Conservation (phyloP, 1,140 invertebrate species). For the Cydia strobilella region DNA sequence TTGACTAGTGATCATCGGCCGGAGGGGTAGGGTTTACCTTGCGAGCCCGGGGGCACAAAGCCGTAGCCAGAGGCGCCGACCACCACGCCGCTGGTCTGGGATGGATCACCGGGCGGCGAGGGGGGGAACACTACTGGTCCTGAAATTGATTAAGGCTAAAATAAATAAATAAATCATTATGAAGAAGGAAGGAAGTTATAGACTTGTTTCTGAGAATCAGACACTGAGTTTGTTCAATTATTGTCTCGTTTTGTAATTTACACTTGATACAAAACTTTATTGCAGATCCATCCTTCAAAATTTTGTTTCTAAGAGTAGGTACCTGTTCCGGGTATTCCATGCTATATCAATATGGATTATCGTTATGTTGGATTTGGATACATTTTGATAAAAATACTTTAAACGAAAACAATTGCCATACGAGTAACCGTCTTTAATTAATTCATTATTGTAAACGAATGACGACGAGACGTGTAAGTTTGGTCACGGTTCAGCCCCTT, state of each 20-base stretch:
- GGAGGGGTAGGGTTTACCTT: constrained; percentile 75
- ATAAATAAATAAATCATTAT: background rate
- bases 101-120: constrained; percentile 81
- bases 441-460: background rate
- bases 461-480: background rate
- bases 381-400: background rate
- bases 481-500: too few species aligned
- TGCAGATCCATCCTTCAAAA: too few species aligned
- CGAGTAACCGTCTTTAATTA: background rate
- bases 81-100: constrained; percentile 85
- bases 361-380: background rate
- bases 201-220: too few species aligned
- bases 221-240: too few species aligned
- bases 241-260: background rate
- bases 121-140: constrained; percentile 87
- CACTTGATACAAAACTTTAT: too few species aligned
- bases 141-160: constrained; percentile 52
- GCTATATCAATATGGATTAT: too few species aligned
- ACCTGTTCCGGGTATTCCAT: too few species aligned
- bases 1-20: constrained; percentile 59
- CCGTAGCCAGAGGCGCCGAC: constrained; percentile 87
- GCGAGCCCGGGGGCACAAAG: constrained; percentile 85
- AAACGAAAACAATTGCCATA: too few species aligned
- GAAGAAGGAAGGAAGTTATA: too few species aligned
- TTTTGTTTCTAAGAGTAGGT: too few species aligned